A percentile compares a stretch with the other conserved stretches of the same genome.
Conservation (phyloP, 2,888 invertebrate genomes). For the Pristionchus japonicus region DNA sequence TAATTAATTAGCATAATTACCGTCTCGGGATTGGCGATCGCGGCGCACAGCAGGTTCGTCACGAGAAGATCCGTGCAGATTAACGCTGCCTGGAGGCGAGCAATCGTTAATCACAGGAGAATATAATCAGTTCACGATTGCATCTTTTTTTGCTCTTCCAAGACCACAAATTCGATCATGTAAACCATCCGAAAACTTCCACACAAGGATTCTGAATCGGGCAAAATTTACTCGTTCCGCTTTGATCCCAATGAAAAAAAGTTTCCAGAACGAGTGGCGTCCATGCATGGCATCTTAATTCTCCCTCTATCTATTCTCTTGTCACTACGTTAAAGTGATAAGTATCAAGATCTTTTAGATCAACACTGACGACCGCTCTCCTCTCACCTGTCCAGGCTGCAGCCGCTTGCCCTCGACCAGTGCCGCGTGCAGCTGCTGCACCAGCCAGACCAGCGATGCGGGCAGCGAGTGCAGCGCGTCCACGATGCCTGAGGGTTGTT, state of each 20-base stretch:
- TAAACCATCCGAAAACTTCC: no score
- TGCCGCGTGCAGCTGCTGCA: constrained; percentile 85
- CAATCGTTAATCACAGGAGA: background rate
- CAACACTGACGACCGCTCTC: no score
- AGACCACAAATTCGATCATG: no score
- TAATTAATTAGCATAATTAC: background rate
- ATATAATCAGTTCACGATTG: background rate
- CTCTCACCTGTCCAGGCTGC: constrained; percentile 52
- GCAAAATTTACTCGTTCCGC: no score
- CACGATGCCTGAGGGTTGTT: constrained; percentile 83
- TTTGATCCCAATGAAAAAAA: no score
- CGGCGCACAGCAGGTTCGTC: constrained; percentile 93
- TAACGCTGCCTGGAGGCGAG: constrained; percentile 47
- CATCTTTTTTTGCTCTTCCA: background rate
- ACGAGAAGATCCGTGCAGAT: constrained; percentile 94
- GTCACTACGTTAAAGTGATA: no score
- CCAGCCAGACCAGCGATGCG: constrained; percentile 89
- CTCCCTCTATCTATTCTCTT: no score
- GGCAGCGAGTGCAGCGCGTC: constrained; percentile 88
- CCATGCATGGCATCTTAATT: no score
- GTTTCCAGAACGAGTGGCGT: no score
- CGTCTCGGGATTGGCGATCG: constrained; percentile 91
- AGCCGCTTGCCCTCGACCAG: constrained; percentile 57
- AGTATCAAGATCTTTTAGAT: no score
- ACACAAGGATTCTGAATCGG: no score